Conservation (phyloP, 2,888 invertebrate genomes). For the Tridacna crocea region DNA sequence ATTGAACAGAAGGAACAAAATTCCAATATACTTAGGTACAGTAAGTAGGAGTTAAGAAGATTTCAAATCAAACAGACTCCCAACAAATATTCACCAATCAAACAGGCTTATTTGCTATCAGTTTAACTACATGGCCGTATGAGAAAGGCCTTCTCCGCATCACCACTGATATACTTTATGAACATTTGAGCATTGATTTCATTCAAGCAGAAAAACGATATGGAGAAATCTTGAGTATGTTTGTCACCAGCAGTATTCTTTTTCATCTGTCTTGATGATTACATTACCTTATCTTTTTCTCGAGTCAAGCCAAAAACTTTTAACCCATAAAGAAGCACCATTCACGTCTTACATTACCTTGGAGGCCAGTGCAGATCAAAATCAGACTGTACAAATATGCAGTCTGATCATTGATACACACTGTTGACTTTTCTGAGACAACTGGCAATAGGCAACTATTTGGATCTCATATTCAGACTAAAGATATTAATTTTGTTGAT, state of each 20-base stretch:
- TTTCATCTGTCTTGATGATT: too few species aligned
- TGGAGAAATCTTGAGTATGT: not conserved
- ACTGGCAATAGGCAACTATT: too few species aligned
- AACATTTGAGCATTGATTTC: not conserved
- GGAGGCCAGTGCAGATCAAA: too few species aligned
- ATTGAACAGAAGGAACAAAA: conserved; percentile 19
- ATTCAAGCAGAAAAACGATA: conserved; percentile 19
- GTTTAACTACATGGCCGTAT: not conserved
- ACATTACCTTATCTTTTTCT: too few species aligned
- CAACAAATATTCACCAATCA: conserved; percentile 25
- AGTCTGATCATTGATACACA: too few species aligned
- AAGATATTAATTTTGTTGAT: too few species aligned
- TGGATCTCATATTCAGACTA: too few species aligned
- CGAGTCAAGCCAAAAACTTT: too few species aligned
- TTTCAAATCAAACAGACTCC: conserved; percentile 25
- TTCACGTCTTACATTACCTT: too few species aligned
- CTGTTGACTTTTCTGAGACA: too few species aligned
- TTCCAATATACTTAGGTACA: conserved; percentile 25
- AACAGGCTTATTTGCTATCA: conserved; percentile 2
- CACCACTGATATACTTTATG: not conserved
- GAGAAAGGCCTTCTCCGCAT: not conserved
- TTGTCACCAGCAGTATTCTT: not conserved
- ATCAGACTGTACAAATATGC: too few species aligned
- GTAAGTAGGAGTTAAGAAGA: conserved; percentile 25
- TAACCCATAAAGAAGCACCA: too few species aligned